Base-by-base conservation (phyloP, 1,140 invertebrate genomes). In the Brachionus paranguensis region DNA sequence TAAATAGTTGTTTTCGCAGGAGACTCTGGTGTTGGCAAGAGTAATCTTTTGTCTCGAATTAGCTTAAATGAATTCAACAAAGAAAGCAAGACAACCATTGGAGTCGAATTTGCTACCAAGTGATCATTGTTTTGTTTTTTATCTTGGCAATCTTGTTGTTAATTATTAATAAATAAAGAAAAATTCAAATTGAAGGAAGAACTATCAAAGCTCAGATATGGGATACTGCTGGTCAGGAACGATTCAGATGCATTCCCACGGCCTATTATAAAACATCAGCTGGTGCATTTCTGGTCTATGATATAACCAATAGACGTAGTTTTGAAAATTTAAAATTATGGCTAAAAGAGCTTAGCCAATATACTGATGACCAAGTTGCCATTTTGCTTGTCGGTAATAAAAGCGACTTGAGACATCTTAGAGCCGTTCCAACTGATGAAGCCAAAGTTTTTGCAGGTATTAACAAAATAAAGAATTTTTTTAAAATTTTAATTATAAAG, bases 41-140 rank as follows among this genome's bases (percentile, higher is more conserved):
- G 95, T 93, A 99, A 99, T 92, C 92, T 99, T 83, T 91, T 99
- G 84, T 98, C 97, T 83, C 92, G 98, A 91, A 99, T 99, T 90
- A 99, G 98, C 90, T 93, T 97, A 90, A 99, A 99, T 93, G 97
- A 99, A 93, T 99, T 99, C 91, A 99, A 99, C 91, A 92, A 99
- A 91, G 98, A 99, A 92, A 98, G 96, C 86, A 99, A 99, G 91
- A 99, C 96, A 85, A 99, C 98, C 85, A 99, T 99, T 92, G 98
- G 98, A 85, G 98, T 99, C 85, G 98, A 99, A 91, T 99, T 99
- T 92, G 97, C 98, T 83, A 99, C 91, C 97, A 85, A 88, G 87
- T 89, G 87, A 86, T 88, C 89, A 85, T 86, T 88, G 14, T 72
- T 41, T 29, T 70, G 4, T 24, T 41, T 45, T 74, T 90, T 17